These are phyloP conservation scores for Tetrax tetrax DNA, from an alignment of 2,113 vertebrate species.

Conservation along the genomic window DNA sequence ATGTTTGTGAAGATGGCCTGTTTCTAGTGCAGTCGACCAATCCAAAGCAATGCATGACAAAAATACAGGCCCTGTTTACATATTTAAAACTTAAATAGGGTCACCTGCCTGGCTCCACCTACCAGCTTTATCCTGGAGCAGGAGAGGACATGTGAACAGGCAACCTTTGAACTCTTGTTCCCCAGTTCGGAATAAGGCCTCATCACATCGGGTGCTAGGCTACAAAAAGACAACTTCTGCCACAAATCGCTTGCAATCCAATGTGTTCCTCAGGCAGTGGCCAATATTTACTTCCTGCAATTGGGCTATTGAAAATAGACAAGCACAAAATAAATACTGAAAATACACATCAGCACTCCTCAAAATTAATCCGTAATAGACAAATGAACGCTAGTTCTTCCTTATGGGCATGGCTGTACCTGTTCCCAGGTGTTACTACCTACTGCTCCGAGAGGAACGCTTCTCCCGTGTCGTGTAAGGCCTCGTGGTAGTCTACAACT, in stretches of 20 bases:
- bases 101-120: not conserved
- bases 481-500: not conserved
- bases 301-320: not conserved
- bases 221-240: not conserved
- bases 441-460: accelerated
- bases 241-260: not conserved
- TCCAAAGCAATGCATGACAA: not conserved
- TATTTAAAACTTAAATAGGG: not conserved
- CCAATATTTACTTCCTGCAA: not conserved
- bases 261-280: not conserved
- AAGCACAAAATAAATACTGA: too few relatives aligned
- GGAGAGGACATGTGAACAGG: not conserved
- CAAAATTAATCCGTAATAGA: slow-evolving; percentile 1
- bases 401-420: not conserved
- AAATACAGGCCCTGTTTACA: not conserved
- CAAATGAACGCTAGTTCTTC: not conserved
- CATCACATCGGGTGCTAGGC: not conserved
- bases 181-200: not conserved
- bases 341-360: not conserved
- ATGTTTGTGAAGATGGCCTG: not conserved
- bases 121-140: not conserved
- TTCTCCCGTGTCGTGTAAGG: accelerated
- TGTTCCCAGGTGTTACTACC: not conserved
- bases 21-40: not conserved
- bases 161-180: not conserved